Evolutionary conservation across 2,888 invertebrate species (phyloP).

Genomic region (Habroteleia sp.): DNA sequence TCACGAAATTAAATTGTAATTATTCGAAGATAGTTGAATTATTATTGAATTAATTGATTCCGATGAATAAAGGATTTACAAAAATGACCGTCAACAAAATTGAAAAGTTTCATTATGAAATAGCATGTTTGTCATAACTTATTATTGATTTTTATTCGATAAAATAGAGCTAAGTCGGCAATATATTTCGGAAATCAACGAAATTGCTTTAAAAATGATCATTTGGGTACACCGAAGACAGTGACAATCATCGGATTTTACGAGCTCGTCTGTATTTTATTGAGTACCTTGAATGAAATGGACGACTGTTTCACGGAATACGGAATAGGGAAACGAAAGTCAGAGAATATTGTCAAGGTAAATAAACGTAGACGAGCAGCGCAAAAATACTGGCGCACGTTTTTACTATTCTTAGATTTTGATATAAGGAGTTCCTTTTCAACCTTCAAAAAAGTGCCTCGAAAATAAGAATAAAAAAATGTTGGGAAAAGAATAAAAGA

Average conservation of each 20-base stretch:
- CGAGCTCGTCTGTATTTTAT: slow-evolving; percentile 51
- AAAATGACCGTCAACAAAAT: no score
- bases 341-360: slow-evolving; percentile 24
- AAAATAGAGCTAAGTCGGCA: slow-evolving; percentile 5
- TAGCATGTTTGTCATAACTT: neutral
- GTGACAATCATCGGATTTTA: slow-evolving; percentile 36
- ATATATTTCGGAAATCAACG: slow-evolving; percentile 6
- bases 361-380: slow-evolving; percentile 32
- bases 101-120: no score
- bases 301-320: slow-evolving; percentile 11
- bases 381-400: slow-evolving; percentile 22
- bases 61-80: no score
- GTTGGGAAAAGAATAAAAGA: slow-evolving; percentile 5
- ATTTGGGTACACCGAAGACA: slow-evolving; percentile 11
- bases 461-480: neutral
- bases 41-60: no score
- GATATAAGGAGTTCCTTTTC: slow-evolving; percentile 20
- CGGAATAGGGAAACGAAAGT: slow-evolving; percentile 4
- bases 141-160: slow-evolving; percentile 7
- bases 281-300: slow-evolving; percentile 9
- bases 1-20: no score
- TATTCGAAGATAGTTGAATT: no score
- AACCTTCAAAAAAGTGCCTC: slow-evolving; percentile 10
- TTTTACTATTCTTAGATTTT: slow-evolving; percentile 29
- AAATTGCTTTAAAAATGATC: slow-evolving; percentile 36